Percentiles rank a stretch among this genome's conserved stretches.
Evolutionary conservation across 2,797 vertebrate species (phyloP).

Genomic region (Thalassophryne amazonica): DNA sequence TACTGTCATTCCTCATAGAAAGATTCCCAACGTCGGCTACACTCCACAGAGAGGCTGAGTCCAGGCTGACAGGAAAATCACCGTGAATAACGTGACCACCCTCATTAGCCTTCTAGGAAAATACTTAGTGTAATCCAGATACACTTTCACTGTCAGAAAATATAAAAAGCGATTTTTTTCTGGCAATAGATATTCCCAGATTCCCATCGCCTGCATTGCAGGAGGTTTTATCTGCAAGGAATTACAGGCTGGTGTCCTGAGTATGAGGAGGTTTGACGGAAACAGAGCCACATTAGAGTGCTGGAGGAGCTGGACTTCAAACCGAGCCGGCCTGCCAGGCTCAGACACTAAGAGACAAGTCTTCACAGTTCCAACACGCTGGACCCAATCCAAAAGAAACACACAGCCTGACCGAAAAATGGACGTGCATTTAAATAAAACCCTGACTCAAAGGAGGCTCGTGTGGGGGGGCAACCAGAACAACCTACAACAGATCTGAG

Average conservation of each 20-base stretch:
- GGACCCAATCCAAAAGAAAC: no score
- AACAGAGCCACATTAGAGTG: no score
- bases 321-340: no score
- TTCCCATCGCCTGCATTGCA: slow-evolving; percentile 52
- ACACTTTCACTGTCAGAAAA: slow-evolving; percentile 66
- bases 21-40: slow-evolving; percentile 66
- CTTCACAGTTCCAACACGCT: no score
- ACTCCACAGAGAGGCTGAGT: slow-evolving; percentile 61
- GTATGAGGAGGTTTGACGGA: no score
- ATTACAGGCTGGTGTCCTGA: slow-evolving; percentile 46
- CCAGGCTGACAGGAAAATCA: slow-evolving; percentile 78
- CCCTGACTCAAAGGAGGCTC: no score
- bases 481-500: no score
- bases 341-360: no score
- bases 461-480: no score
- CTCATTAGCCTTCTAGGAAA: slow-evolving; percentile 70
- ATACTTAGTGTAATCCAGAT: slow-evolving; percentile 72
- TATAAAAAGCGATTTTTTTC: slow-evolving; percentile 60
- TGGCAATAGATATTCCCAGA: slow-evolving; percentile 46
- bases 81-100: slow-evolving; percentile 75
- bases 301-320: no score
- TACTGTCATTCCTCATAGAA: slow-evolving; percentile 50
- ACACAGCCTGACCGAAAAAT: no score
- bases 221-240: slow-evolving; percentile 48
- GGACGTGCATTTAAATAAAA: no score